Conservation (phyloP, 2,888 invertebrate species). For the Calameuta pallipes region DNA sequence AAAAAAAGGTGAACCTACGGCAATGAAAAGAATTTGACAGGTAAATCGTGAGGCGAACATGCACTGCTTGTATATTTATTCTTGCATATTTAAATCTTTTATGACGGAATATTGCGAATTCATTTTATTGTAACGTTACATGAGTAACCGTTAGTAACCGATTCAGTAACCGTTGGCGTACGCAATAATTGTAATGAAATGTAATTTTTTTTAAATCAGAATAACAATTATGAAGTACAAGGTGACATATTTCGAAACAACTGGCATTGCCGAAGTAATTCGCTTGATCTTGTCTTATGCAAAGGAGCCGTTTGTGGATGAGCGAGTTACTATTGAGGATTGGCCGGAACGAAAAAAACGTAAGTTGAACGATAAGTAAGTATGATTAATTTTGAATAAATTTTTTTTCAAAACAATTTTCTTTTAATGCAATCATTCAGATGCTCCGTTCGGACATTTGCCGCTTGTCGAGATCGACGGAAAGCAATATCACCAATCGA, state of each 20-base stretch:
- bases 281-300: slow-evolving; percentile 1
- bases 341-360: neutral
- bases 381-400: no score
- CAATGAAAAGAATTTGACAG: neutral
- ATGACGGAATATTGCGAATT: no score
- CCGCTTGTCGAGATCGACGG: slow-evolving; percentile 19
- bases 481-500: slow-evolving; percentile 16
- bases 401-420: no score
- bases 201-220: no score
- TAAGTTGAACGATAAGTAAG: neutral
- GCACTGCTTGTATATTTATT: neutral
- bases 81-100: neutral
- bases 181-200: no score
- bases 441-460: slow-evolving; percentile 11
- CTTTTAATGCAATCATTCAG: neutral
- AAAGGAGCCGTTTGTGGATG: neutral
- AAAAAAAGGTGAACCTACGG: neutral
- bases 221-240: neutral
- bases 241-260: slow-evolving; percentile 3
- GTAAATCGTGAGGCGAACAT: neutral
- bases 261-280: slow-evolving; percentile 1
- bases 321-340: neutral
- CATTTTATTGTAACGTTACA: no score
- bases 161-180: no score
- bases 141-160: no score